Evolutionary conservation across 2,113 vertebrate species (phyloP), one percentile per base, ranked within the genome.

Genomic region (Megaptera novaeangliae): DNA sequence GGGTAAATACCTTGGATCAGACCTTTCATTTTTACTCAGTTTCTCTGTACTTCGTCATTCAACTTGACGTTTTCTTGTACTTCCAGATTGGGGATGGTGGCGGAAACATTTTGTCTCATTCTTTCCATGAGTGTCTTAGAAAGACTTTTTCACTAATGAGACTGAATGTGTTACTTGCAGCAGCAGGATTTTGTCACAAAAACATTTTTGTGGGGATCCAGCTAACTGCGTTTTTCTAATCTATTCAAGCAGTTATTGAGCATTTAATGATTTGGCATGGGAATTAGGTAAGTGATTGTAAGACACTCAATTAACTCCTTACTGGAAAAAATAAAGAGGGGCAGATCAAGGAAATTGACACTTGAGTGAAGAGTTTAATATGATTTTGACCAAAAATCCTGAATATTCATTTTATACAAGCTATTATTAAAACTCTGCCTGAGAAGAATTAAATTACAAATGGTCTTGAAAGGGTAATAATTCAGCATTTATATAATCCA

Each of bases 301-400:
- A 90, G 89, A 97, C 97, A 96, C 29, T 88, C 82, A 95, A 57
- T 95, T 88, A 94, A 95, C 64, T 92, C 68, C 92, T 96, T 95
- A 96, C 21, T 84, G 46, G 82, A 88, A 89, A 83, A 97, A 95
- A 90, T 61, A 87, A 52, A 88, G 52, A 95, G 52, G 29, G 59
- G 18, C 21, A 92, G 92, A 97, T 95, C 87, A 96, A 93, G 63
- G 39, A 87, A 96, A 94, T 49, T 94, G 87, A 94, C 55, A 96
- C 74, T 91, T 94, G 72, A 97, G 39, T 96, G 78, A 93, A 89
- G 69, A 97, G 59, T 92, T 90, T 87, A 93, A 92, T 97, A 86
- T 68, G 68, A 88, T 91, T 96, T 91, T 94, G 61, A 96, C 27
- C 78, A 81, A 92, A 89, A 95, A 92, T 90, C 59, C 55, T 84